Base-by-base conservation (phyloP, 1,140 invertebrate genomes). In the Pteromalus puparum region DNA sequence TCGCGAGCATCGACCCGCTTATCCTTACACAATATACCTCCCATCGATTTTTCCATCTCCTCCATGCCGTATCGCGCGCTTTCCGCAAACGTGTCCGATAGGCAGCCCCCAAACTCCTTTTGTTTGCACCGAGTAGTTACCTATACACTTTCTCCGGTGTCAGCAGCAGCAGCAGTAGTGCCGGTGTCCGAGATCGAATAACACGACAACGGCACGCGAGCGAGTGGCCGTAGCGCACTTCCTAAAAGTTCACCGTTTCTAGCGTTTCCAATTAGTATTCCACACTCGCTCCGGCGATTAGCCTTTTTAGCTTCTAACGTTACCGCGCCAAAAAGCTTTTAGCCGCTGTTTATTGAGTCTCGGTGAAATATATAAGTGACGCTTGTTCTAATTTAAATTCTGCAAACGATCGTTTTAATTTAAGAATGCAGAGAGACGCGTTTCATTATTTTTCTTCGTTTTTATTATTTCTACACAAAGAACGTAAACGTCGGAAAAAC, bases 181-280 rank as follows among this genome's bases (percentile, higher is more conserved):
- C 21, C 74, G 74, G 74, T 15, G 24, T 26, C 10, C 74, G 42
- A 46, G 74, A 48, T 76, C 74, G 12, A 65, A 65, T 78, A 65
- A 65, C 76, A 26, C 53, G 76, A 65, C 24, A 26, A 28, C 21
- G 38, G 74, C 74, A n/a, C 74, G 74, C 74, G 74, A 75, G 9
- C 21, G n/a, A 26, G 24, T 28, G 42, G 1, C n/a, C 42, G 74
- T 12, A n/a, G 38, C 74, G 42, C 74, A 38, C 72, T 30, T 34
- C 72, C 72, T 74, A 74, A 74, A 74, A 74, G 72, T 74, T 38
- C 18, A 9, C 34, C 10, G 72, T 21, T 74, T n/a, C 73, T 42
- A 75, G 12, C 74, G 24, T 76, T 74, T 28, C 74, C 46, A 76
- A 76, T 76, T 76, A 76, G 42, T 53, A 53, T 42, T 30, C 61